These are phyloP conservation scores for Pammene fasciana DNA, from an alignment of 2,888 invertebrate genomes.

Conservation along the genomic window DNA sequence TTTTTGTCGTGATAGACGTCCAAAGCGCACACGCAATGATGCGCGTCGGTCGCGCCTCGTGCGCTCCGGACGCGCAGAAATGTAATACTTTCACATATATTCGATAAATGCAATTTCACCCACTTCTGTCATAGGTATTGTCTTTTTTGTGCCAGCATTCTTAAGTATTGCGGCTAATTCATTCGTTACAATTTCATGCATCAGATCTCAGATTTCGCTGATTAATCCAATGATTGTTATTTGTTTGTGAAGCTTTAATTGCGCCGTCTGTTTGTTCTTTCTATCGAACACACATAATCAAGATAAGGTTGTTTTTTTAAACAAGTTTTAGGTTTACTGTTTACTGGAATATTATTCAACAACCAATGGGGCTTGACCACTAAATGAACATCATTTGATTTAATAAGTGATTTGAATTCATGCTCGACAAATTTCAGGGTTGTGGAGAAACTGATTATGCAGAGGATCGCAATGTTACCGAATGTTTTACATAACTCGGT, in stretches of 20 bases:
- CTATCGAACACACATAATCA: too few species aligned
- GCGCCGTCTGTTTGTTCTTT: background rate
- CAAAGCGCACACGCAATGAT: constrained; percentile 56
- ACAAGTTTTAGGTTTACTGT: background rate
- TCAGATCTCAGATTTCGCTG: constrained; percentile 28
- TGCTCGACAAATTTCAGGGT: constrained; percentile 7
- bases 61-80: constrained; percentile 55
- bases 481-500: constrained; percentile 32
- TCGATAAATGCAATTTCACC: constrained; percentile 66
- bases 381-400: constrained; percentile 19
- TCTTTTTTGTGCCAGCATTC: constrained; percentile 42
- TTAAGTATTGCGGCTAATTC: constrained; percentile 26
- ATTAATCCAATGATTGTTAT: constrained; percentile 24
- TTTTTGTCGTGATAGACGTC: constrained; percentile 42
- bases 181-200: constrained; percentile 27
- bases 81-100: constrained; percentile 72
- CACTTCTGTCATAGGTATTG: constrained; percentile 56
- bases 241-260: constrained; percentile 23
- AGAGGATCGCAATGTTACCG: constrained; percentile 14
- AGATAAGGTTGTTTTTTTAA: background rate
- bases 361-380: constrained; percentile 14
- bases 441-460: constrained; percentile 17
- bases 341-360: constrained; percentile 8
- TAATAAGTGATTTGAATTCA: constrained; percentile 25
- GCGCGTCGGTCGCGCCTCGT: constrained; percentile 66